Conservation (phyloP, 2,888 invertebrate species). For the Conchocele bisecta region DNA sequence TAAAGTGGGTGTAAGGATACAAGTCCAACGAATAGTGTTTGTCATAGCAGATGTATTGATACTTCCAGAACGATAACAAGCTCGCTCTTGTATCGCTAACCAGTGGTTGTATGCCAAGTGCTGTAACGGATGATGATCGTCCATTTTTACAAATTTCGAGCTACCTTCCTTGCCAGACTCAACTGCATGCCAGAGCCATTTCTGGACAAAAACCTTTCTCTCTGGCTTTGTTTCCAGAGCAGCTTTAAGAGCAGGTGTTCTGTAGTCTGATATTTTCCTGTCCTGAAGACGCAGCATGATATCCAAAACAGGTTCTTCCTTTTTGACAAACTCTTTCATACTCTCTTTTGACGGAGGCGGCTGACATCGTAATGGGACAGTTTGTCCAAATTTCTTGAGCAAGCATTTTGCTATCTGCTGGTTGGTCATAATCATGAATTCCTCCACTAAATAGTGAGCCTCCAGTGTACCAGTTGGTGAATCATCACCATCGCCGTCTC, state of each 20-base stretch:
- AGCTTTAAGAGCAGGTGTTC: constrained; percentile 9
- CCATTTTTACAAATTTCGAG: no score
- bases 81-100: no score
- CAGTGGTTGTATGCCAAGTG: no score
- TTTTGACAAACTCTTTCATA: constrained; percentile 26
- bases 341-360: constrained; percentile 29
- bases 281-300: constrained; percentile 45
- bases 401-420: constrained; percentile 26
- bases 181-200: no score
- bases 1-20: no score
- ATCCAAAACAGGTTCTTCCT: constrained; percentile 16
- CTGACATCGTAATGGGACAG: constrained; percentile 43
- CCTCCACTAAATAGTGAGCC: constrained; percentile 54
- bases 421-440: constrained; percentile 53
- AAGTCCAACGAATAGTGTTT: no score
- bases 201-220: no score
- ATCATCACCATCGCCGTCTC: constrained; percentile 9
- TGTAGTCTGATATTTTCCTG: constrained; percentile 7
- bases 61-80: no score
- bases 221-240: no score
- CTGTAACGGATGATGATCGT: no score
- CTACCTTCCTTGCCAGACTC: no score
- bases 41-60: no score
- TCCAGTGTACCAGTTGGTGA: constrained; percentile 21
- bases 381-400: constrained; percentile 5